Base-by-base conservation (phyloP, 2,888 invertebrate species). In the Drosophila picticornis region DNA sequence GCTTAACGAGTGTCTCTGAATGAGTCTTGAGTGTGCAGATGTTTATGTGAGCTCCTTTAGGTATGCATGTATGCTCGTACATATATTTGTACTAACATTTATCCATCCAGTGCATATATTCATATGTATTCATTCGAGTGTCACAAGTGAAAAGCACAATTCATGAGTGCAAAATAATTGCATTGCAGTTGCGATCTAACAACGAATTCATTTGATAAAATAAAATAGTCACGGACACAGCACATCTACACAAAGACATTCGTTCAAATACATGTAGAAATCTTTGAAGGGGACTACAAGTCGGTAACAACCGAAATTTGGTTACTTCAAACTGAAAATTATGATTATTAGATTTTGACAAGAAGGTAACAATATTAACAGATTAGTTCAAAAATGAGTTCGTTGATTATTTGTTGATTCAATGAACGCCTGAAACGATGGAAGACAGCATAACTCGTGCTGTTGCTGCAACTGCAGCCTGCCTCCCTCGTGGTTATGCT, bases 111-210 rank as follows among this genome's bases (percentile, higher is more conserved):
- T 11, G 11, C 29, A 19, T 50, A 50, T 29, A 51, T 72, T 56
- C 61, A 59, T 72, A 63, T 70, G 53, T 62, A 61, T 71, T 67
- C 57, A 67, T 60, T 55, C 62, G 31, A 36, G 57, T 80, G 80
- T 63, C 80, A 85, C 72, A 71, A 81, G 68, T 83, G 70, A 84
- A 81, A 81, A 84, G 72, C 89, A 64, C 77, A 80, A 77, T 79
- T 71, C 71, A 63, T 75, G 76, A 60, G 60, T 53, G 38, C 34
- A 48, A 80, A 66, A 77, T 80, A 75, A 77, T 80, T 80, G 66
- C 67, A 65, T 64, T 77, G 56, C 64, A 50, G 22, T 60, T 64
- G 65, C 68, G 61, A 65, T 64, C 65, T 70, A 80, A 80, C 59
- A 58, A 75, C 58, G 29, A 56, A 66, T 51, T 76, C 50, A 67